Conservation (phyloP, 2,113 vertebrate species). For the Synchiropus splendidus region DNA sequence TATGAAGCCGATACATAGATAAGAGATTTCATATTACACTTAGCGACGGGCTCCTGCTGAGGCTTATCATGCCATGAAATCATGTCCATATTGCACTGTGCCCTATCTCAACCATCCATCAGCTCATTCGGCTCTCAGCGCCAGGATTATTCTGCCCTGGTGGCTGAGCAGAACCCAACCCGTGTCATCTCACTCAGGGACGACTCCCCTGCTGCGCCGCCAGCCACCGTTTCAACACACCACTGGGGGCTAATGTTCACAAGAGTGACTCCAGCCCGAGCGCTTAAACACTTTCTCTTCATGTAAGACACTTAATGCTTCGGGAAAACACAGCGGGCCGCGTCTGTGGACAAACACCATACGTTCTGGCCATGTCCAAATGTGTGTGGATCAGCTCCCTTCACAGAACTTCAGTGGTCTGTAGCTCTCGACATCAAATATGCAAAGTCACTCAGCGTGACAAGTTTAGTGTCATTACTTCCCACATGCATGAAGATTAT, state of each 20-base stretch:
- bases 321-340: too few relatives aligned
- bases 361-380: too few relatives aligned
- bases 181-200: conserved; percentile 35
- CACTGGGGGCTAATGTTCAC: conserved; percentile 10
- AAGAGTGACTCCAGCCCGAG: conserved; percentile 10
- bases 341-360: too few relatives aligned
- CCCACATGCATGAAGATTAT: too few relatives aligned
- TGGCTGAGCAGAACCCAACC: conserved; percentile 25
- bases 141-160: conserved; percentile 45
- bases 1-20: conserved; percentile 64
- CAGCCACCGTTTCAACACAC: conserved; percentile 15
- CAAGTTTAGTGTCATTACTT: too few relatives aligned
- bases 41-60: conserved; percentile 55
- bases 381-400: too few relatives aligned
- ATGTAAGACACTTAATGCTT: conserved; percentile 3
- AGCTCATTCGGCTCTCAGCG: conserved; percentile 50
- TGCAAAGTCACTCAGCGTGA: too few relatives aligned
- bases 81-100: conserved; percentile 65
- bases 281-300: conserved; percentile 24
- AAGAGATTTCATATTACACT: conserved; percentile 69
- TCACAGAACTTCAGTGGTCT: too few relatives aligned
- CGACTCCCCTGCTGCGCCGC: conserved; percentile 20
- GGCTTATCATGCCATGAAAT: conserved; percentile 71
- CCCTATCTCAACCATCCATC: conserved; percentile 60
- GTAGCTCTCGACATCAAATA: too few relatives aligned